Base-by-base conservation (phyloP, 2,797 vertebrate species). In the Echeneis naucrates region DNA sequence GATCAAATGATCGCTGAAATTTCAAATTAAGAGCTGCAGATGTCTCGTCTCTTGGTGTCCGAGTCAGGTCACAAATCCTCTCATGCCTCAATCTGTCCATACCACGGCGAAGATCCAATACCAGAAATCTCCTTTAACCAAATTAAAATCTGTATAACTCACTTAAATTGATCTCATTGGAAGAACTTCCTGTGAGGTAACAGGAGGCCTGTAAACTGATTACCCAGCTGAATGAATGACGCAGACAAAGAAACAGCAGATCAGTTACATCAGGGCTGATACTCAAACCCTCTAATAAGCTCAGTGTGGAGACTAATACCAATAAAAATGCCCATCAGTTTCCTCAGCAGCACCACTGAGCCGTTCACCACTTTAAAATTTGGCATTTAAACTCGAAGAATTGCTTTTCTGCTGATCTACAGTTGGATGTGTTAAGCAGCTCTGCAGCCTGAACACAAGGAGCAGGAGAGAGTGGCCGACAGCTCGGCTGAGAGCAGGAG, bases 401-500 rank as follows among this genome's bases (percentile, higher is more conserved):
- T 4, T 12, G 32, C 8, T 5, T 17, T 19, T 42, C 17, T 44
- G 17, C 7, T 11, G 3, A n/a, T 45, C 19, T 4, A 11, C 44
- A 8, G 3, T 2, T 44, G 17, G 17, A n/a, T 9, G 38, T n/a
- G 19, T 9, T 4, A 19, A 48, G 30, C 30, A 30, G 30, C 30
- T 30, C 30, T 60, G 55, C 32, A 6, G 37, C 6, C 23, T 44
- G 42, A 21, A 4, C 9, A 8, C 9, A 44, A 57, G 21, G 26
- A 37, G 40, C 33, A 48, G 53, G 23, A 16, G 30, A 64, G 21
- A 38, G 7, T 2, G 66, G 71, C 50, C 40, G 66, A 63, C n/a
- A 58, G 56, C 5, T 2, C 23, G 35, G 45, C 16, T 0, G 40
- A 74, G 27, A 40, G 42, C 8, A 19, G 14, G 40, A 40, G 65